Conservation (phyloP, 2,797 vertebrate genomes). For the Helarctos malayanus region DNA sequence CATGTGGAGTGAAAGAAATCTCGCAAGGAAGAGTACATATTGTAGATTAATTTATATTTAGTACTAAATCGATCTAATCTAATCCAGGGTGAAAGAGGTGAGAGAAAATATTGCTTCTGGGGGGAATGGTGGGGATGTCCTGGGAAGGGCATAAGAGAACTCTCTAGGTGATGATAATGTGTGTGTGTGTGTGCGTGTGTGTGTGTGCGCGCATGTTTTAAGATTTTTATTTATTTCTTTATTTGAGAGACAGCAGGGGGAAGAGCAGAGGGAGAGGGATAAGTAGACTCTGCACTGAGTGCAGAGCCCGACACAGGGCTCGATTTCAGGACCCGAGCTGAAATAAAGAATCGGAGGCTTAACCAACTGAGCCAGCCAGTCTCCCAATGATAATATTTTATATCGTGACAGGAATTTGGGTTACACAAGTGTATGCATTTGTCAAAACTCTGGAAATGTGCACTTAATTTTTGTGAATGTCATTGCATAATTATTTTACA, state of each 20-base stretch:
- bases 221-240: background rate
- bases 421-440: background rate
- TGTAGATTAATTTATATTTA: background rate
- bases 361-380: background rate
- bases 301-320: fast-evolving
- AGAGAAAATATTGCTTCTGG: background rate
- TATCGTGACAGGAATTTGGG: background rate
- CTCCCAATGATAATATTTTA: background rate
- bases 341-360: background rate
- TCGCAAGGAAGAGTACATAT: background rate
- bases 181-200: background rate
- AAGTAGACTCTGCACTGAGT: background rate
- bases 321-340: background rate
- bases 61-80: background rate
- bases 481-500: background rate
- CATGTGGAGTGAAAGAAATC: background rate
- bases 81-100: background rate
- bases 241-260: background rate
- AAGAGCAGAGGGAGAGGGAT: background rate
- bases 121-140: background rate
- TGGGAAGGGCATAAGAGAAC: background rate
- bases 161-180: background rate
- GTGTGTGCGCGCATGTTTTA: background rate
- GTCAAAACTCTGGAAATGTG: background rate
- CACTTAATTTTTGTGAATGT: background rate